phyloP scores from a whole-genome alignment of 1,140 invertebrate species.

The Drosophila rufa region DNA sequence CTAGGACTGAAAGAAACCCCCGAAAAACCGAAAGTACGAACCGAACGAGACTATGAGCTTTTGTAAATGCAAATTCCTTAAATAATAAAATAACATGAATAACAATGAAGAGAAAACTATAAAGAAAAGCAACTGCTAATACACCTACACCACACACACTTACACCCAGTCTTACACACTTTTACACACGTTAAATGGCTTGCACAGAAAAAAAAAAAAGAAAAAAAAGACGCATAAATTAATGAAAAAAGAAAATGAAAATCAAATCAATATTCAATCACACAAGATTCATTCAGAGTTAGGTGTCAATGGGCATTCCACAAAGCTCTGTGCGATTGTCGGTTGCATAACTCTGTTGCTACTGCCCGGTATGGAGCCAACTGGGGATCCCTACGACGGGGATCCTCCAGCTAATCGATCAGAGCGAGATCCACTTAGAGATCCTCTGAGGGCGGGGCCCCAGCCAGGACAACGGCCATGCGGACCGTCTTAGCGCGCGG shows the following conservation, averaged over 20 bases:
- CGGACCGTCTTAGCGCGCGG: conserved; percentile 67
- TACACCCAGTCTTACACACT: conserved; percentile 44
- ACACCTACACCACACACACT: conserved; percentile 39
- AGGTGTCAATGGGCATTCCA: conserved; percentile 83
- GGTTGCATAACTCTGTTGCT: conserved; percentile 84
- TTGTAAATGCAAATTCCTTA: conserved; percentile 73
- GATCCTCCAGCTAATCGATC: conserved; percentile 14
- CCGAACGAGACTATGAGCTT: conserved; percentile 61
- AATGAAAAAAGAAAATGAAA: conserved; percentile 42
- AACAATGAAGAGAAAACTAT: conserved; percentile 52
- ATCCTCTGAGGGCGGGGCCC: conserved; percentile 40
- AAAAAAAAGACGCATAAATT: conserved; percentile 35
- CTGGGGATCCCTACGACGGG: conserved; percentile 11
- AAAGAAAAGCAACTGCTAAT: conserved; percentile 59
- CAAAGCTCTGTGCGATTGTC: conserved; percentile 77
- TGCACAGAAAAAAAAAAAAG: conserved; percentile 61
- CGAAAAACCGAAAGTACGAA: conserved; percentile 19
- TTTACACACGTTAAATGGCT: conserved; percentile 64
- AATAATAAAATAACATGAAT: conserved; percentile 55
- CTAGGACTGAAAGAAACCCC: conserved; percentile 14
- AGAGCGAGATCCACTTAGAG: not conserved
- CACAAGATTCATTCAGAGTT: conserved; percentile 83
- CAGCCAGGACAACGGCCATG: conserved; percentile 64
- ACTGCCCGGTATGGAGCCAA: conserved; percentile 63
- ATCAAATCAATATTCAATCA: conserved; percentile 42